Conservation (phyloP, 2,113 vertebrate species). For the Nibea albiflora region DNA sequence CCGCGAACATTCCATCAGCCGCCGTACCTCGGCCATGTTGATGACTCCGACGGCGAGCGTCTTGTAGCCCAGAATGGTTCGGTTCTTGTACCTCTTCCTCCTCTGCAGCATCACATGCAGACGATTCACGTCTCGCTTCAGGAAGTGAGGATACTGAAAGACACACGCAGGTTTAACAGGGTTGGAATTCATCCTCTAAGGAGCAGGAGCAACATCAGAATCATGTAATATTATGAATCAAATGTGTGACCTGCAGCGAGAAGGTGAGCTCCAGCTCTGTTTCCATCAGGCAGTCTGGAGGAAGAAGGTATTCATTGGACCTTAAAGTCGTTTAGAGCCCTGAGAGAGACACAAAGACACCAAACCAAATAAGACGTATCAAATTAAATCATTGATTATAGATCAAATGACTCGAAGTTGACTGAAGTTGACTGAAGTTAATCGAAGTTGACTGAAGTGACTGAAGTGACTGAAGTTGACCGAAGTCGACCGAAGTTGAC, state of each 20-base stretch:
- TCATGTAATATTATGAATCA: too few relatives aligned
- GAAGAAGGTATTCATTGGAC: slow-evolving; percentile 80
- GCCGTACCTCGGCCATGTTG: slow-evolving; percentile 80
- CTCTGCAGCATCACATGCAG: slow-evolving; percentile 82
- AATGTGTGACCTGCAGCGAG: slow-evolving; percentile 75
- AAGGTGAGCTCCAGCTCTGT: slow-evolving; percentile 83
- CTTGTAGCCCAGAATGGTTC: slow-evolving; percentile 82
- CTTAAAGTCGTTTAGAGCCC: slow-evolving; percentile 82
- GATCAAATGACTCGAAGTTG: too few relatives aligned
- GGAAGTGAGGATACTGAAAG: slow-evolving; percentile 80
- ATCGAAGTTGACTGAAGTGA: too few relatives aligned
- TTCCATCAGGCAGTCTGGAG: slow-evolving; percentile 79
- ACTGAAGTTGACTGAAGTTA: too few relatives aligned
- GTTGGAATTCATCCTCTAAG: background rate
- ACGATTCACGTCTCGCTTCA: slow-evolving; percentile 80
- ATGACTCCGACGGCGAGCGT: slow-evolving; percentile 77
- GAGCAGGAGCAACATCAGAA: background rate
- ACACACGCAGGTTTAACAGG: background rate
- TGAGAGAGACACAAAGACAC: slow-evolving; percentile 30
- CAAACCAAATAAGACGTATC: too few relatives aligned
- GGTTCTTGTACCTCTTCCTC: slow-evolving; percentile 81
- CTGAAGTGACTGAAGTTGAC: too few relatives aligned
- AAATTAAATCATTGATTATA: too few relatives aligned
- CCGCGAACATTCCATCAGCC: background rate
- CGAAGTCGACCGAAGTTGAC: too few relatives aligned